Percentiles rank a stretch among this genome's conserved stretches.
phyloP scores from a whole-genome alignment of 1,140 invertebrate genomes.

The Leptopilina clavipes region DNA sequence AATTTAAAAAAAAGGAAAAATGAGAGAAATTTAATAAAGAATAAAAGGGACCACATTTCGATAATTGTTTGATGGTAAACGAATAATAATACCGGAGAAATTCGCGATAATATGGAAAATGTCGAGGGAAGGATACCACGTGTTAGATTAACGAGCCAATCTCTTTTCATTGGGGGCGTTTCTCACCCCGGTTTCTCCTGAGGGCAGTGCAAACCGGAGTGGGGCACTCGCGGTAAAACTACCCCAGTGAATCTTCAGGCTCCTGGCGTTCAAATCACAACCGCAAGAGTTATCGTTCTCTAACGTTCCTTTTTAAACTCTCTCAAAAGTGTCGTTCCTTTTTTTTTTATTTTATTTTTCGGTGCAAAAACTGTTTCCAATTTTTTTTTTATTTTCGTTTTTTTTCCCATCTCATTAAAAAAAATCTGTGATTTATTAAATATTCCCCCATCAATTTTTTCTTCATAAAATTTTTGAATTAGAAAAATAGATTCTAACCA shows the following conservation, averaged over 20 bases:
- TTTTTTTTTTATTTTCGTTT: too few relatives aligned
- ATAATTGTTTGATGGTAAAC: background rate
- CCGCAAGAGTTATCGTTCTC: constrained; percentile 46
- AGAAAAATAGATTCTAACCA: too few relatives aligned
- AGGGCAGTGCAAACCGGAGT: constrained; percentile 48
- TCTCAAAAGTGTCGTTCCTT: background rate
- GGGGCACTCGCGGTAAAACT: constrained; percentile 48
- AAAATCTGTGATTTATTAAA: too few relatives aligned
- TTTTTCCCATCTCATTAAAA: too few relatives aligned
- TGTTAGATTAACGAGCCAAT: constrained; percentile 63
- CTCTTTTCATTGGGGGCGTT: constrained; percentile 69
- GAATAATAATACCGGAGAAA: constrained; percentile 20
- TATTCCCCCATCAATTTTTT: too few relatives aligned
- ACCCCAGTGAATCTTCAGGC: constrained; percentile 46
- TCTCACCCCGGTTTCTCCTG: constrained; percentile 53
- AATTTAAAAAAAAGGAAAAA: too few relatives aligned
- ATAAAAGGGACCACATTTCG: background rate
- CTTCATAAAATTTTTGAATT: too few relatives aligned
- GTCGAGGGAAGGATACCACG: constrained; percentile 49
- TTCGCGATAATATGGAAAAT: constrained; percentile 37
- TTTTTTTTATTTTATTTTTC: too few relatives aligned
- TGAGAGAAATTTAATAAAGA: background rate
- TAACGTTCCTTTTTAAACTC: too few relatives aligned
- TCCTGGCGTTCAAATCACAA: constrained; percentile 73
- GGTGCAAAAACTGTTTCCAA: too few relatives aligned